Percentiles rank a stretch among this genome's conserved stretches.
Evolutionary conservation across 92 coral and sea anemone species (phyloP).

Genomic region (Chrysogorgia sp.): DNA sequence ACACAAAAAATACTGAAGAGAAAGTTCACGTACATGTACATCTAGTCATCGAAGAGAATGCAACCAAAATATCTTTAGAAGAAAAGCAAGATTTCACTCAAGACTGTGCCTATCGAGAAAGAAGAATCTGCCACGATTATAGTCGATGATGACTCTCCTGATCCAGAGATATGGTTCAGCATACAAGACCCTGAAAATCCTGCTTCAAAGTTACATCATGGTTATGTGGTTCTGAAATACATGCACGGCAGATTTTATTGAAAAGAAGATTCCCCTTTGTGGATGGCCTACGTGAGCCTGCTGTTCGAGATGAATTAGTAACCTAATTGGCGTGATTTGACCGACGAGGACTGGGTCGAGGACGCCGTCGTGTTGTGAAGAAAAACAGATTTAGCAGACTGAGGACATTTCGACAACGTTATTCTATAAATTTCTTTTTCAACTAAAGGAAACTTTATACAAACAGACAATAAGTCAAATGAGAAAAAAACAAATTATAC

Average conservation of each 20-base stretch:
- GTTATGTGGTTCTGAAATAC: constrained; percentile 59
- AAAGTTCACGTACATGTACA: neutral
- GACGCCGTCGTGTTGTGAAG: no score
- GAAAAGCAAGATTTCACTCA: neutral
- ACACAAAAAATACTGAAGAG: constrained; percentile 4
- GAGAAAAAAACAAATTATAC: no score
- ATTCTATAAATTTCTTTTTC: no score
- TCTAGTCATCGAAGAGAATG: no score
- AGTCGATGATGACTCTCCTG: constrained; percentile 42
- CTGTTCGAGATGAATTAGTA: constrained; percentile 26
- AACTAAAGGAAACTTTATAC: no score
- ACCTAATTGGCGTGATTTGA: no score
- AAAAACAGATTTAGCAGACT: no score
- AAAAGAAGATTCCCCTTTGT: constrained; percentile 53
- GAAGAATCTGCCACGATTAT: constrained; percentile 17
- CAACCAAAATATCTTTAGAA: no score
- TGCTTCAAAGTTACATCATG: constrained; percentile 45
- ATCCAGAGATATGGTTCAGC: constrained; percentile 42
- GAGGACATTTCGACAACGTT: no score
- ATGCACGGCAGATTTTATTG: constrained; percentile 46
- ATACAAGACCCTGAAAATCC: constrained; percentile 40
- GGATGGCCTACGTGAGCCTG: constrained; percentile 56
- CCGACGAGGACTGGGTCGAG: no score
- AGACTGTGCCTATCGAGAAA: neutral
- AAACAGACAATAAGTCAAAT: no score